Percentiles rank a stretch among this genome's conserved stretches.
Conservation (phyloP, 2,888 invertebrate species). For the Hydroisotoma schaefferi region DNA sequence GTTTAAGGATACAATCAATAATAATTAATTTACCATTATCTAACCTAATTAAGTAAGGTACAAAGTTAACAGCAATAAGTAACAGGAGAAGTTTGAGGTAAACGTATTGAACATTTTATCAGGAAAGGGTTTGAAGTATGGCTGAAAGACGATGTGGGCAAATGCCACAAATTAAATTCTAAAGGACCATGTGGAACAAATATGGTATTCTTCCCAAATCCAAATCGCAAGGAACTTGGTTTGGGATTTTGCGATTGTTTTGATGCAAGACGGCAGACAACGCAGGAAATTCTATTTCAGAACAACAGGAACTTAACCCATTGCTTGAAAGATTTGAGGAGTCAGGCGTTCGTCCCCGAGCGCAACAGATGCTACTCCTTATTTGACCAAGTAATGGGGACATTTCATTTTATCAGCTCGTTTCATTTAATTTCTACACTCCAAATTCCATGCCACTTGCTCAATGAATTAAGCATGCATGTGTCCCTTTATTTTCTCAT, state of each 20-base stretch:
- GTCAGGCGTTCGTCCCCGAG: constrained; percentile 36
- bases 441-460: background rate
- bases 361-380: constrained; percentile 34
- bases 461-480: no score
- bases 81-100: no score
- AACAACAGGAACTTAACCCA: constrained; percentile 22
- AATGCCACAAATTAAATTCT: constrained; percentile 29
- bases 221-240: constrained; percentile 5
- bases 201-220: constrained; percentile 35
- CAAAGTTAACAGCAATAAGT: no score
- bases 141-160: constrained; percentile 13
- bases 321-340: constrained; percentile 28
- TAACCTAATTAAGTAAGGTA: no score
- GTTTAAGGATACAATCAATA: no score
- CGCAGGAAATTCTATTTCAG: constrained; percentile 20
- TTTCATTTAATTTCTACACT: background rate
- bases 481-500: background rate
- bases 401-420: background rate
- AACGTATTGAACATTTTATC: background rate
- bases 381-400: constrained; percentile 38
- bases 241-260: constrained; percentile 40
- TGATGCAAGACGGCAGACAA: constrained; percentile 34
- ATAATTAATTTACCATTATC: no score
- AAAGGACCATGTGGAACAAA: constrained; percentile 23
- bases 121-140: constrained; percentile 3